Evolutionary conservation across 2,888 invertebrate species (phyloP).

Genomic region (Branchellion lobata): DNA sequence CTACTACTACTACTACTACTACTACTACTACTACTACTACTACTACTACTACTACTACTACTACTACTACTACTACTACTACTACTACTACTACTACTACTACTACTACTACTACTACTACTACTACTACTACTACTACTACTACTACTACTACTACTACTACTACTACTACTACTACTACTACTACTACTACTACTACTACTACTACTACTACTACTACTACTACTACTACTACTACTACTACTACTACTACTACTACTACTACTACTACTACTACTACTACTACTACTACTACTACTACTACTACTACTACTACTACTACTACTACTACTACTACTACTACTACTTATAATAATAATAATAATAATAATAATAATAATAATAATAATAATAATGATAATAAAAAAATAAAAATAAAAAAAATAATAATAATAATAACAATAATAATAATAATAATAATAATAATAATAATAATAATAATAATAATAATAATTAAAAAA

Average conservation of each 20-base stretch:
- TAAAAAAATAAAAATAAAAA: too few relatives aligned
- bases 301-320: constrained; percentile 29
- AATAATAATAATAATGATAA: too few relatives aligned
- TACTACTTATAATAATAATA: not conserved
- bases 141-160: constrained; percentile 11
- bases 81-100: constrained; percentile 29
- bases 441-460: too few relatives aligned
- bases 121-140: constrained; percentile 9
- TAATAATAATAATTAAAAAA: too few relatives aligned
- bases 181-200: constrained; percentile 13
- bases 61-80: constrained; percentile 27
- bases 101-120: constrained; percentile 21
- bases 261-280: constrained; percentile 29
- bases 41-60: constrained; percentile 27
- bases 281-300: constrained; percentile 27
- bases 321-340: constrained; percentile 15
- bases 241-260: constrained; percentile 4
- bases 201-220: constrained; percentile 7
- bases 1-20: constrained; percentile 12
- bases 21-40: constrained; percentile 4
- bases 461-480: too few relatives aligned
- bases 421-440: too few relatives aligned
- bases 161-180: constrained; percentile 14
- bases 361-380: too few relatives aligned
- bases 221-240: constrained; percentile 15